Conservation (phyloP, 2,113 vertebrate genomes). For the Notarius lentiginosus region DNA sequence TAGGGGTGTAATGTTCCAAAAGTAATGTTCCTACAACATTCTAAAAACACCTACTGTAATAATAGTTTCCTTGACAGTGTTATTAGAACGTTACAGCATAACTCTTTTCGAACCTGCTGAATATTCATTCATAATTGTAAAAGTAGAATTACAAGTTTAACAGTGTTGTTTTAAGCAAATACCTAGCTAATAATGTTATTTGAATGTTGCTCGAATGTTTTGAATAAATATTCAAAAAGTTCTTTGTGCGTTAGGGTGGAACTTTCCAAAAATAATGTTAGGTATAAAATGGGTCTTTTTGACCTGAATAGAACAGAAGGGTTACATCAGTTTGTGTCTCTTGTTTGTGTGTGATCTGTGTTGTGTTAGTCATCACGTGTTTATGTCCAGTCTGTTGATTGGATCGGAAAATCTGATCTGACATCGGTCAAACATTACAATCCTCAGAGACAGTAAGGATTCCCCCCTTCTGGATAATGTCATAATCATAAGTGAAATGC, state of each 20-base stretch:
- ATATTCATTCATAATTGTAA: not conserved
- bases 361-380: not conserved
- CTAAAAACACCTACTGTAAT: not conserved
- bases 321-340: not conserved
- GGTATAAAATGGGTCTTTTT: not conserved
- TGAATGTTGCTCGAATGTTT: too few species aligned
- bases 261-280: not conserved
- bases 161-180: not conserved
- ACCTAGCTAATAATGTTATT: not conserved
- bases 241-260: not conserved
- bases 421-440: conserved; percentile 6
- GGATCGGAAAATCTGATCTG: conserved; percentile 38
- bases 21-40: not conserved
- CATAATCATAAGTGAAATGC: conserved; percentile 45
- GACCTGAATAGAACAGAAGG: not conserved
- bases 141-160: not conserved
- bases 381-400: not conserved
- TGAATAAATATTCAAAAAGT: not conserved
- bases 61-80: not conserved
- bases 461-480: conserved; percentile 45
- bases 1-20: not conserved
- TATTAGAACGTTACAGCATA: not conserved
- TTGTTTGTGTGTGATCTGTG: not conserved
- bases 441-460: conserved; percentile 43
- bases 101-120: not conserved